Evolutionary conservation across 2,888 invertebrate genomes (phyloP), one percentile per base, ranked within the genome.

Genomic region (Cacoxenus indagator): DNA sequence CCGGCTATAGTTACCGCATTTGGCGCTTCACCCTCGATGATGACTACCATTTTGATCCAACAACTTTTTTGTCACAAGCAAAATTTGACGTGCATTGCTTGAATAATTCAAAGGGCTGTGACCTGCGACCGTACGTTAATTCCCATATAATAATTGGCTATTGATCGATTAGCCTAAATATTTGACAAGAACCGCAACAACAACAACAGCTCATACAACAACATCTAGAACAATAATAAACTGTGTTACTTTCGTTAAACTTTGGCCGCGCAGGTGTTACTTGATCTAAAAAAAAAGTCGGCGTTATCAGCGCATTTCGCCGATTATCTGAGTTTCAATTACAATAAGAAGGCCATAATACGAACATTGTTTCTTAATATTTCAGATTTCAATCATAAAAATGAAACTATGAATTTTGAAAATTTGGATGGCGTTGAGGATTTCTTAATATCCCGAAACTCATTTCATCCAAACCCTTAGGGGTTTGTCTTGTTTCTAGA

Each of bases 91-190:
- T 17, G 22, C 48, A 19, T 9, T 22, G 31, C 8, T 31, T 59
- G n/a, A 59, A 59, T 59, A 31, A 59, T 59, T 59, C 6, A 59
- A 31, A 19, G 27, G 1, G 27, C 9, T 31, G 54, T 9, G 1
- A 22, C 9, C 22, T 51, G 48, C 22, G 27, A 22, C 22, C 11
- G 45, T 19, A 14, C 27, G 24, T n/a, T 37, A 14, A 22, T 62
- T 43, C 43, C 43, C 61, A 45, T n/a, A n/a, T 62, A 62, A 62
- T 62, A 62, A 62, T 62, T 29, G 45, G 45, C 45, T 45, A 45
- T 43, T 43, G 43, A 62, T 62, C 22, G 61, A 62, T 62, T 51
- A n/a, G n/a, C n/a, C n/a, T n/a, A n/a, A n/a, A n/a, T 62, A 14
- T 61, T 26, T 37, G n/a, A n/a, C 45, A 62, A 43, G 22, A 43